Evolutionary conservation across 2,113 vertebrate genomes (phyloP), one percentile per base, ranked within the genome.

Genomic region (Cettia cetti): DNA sequence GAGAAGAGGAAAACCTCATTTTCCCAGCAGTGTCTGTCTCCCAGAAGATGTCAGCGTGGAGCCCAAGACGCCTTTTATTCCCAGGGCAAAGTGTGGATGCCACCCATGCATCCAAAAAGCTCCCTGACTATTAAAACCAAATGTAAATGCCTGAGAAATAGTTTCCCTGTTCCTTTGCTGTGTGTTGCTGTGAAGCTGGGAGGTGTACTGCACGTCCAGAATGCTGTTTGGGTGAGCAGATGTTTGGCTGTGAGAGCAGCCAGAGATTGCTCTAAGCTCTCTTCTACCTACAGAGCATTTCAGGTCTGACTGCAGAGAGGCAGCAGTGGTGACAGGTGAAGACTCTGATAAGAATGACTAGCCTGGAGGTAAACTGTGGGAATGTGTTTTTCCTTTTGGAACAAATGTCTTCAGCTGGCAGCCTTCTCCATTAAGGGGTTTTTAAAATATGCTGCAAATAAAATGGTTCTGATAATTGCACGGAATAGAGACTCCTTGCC

Each of bases 151-250:
- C 80, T 80, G 57, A 84, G 53, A 82, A 95, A 89, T 24, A 49
- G 49, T 61, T 93, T 64, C 16, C 12, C 7, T 1, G 3, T 59
- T 66, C 80, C 60, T 37, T 76, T 28, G 13, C 53, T 66, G 65
- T 6, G 37, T 54, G 56, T 13, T 91, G 79, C 68, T 88, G 93
- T 35, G 80, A 89, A 65, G 86, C 53, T 60, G 59, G 77, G 81
- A 96, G 78, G 89, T 90, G 89, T 59, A 31, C 83, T 15, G 4
- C 66, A 18, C 0, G 45, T 70, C 89, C 77, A 95, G 95, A 94
- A 92, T 89, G 93, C 88, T 92, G 80, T 89, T 92, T 78, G 92
- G 70, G 53, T 69, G 92, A 92, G 92, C 91, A 94, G 89, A 94
- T 88, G 77, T 85, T 89, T 70, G 74, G 66, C 92, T 79, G 49